Evolutionary conservation across 1,140 invertebrate species (phyloP), one percentile per base, ranked within the genome.

Genomic region (Anoplophora glabripennis): DNA sequence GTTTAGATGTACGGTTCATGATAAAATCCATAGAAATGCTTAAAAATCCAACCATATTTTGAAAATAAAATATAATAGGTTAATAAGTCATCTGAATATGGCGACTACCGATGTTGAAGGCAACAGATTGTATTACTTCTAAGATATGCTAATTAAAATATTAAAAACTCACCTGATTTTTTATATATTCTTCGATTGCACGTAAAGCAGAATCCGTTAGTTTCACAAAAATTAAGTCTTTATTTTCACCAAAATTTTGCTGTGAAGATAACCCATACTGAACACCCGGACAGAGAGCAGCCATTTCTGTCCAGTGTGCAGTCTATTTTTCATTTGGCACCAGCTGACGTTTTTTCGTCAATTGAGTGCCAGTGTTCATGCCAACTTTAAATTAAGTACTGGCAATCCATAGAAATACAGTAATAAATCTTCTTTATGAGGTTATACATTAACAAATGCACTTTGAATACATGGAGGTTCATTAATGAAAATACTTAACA

Each of bases 201-300:
- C 89, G 89, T 69, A 89, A 82, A 66, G 92, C 90, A 60, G 93
- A 94, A 85, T 96, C 93, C 70, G 93, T 96, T 74, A 95, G 83
- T 86, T 94, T 96, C 75, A 95, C 90, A 82, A 93, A 93, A 78
- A 95, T 86, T 76, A 94, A 84, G 74, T 90, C 87, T 83, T 93
- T 94, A 80, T 87, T 87, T 81, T 88, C 87, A 82, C 87, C 84
- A 82, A 86, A 87, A 84, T 84, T 85, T 80, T 83, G 85, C 78
- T 90, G 88, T 77, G 92, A 92, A 82, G 90, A 92, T 84, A 94
- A 89, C 82, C 90, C 90, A 90, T 94, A 95, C 84, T 93, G 89
- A 83, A 89, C 86, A 85, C 92, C 92, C 87, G 92, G 88, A 83
- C 89, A 87, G 83, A 94, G 88, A 84, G 89, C 86, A 87, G 92